phyloP scores from a whole-genome alignment of 2,113 vertebrate genomes.

The Brachyhypopomus gauderio region DNA sequence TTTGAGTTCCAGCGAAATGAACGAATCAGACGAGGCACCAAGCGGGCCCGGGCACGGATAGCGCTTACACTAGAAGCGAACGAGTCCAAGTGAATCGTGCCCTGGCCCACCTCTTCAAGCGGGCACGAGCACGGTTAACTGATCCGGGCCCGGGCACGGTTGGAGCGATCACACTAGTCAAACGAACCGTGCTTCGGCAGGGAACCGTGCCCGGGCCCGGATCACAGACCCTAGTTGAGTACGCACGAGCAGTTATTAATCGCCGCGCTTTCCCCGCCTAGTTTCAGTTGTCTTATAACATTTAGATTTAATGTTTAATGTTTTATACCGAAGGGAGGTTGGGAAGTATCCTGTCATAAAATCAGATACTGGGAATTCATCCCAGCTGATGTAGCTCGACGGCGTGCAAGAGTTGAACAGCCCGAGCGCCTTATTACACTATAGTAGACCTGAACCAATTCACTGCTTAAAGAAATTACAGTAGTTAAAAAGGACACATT shows the following conservation, averaged over 20 bases:
- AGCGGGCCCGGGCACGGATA: too few species aligned
- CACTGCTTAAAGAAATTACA: neutral
- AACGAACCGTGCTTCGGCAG: too few species aligned
- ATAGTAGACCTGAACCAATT: neutral
- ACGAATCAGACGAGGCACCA: too few species aligned
- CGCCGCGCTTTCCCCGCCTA: constrained; percentile 7
- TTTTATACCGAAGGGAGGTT: constrained; percentile 32
- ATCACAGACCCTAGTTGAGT: too few species aligned
- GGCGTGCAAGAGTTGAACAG: neutral
- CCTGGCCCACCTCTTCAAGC: too few species aligned
- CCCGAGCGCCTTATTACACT: neutral
- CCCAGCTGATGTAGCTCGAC: constrained; percentile 9
- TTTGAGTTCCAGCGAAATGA: too few species aligned
- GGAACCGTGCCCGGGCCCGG: too few species aligned
- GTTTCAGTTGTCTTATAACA: neutral
- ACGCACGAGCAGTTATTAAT: constrained; percentile 24
- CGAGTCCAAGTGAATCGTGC: too few species aligned
- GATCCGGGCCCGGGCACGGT: too few species aligned
- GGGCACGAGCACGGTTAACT: too few species aligned
- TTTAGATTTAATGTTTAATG: constrained; percentile 5
- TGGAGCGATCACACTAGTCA: too few species aligned
- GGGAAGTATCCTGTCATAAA: constrained; percentile 54
- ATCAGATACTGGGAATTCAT: constrained; percentile 3
- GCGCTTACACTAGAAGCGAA: too few species aligned
- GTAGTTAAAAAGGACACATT: constrained; percentile 5